A percentile compares a stretch with the other conserved stretches of the same genome.
Evolutionary conservation across 2,888 invertebrate species (phyloP).

Genomic region (Dryobota labecula): DNA sequence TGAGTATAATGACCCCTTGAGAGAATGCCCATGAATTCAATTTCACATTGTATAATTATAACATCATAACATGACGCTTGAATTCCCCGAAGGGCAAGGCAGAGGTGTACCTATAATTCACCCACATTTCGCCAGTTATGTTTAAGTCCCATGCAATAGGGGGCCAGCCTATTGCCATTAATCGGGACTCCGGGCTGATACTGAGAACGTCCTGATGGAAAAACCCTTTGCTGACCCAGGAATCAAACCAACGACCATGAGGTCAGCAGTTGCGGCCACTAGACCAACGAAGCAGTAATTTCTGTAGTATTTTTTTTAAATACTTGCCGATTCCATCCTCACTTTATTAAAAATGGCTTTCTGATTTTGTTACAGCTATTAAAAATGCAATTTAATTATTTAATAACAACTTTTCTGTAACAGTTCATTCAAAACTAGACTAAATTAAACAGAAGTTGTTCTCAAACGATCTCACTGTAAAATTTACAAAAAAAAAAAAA

Average conservation of each 20-base stretch:
- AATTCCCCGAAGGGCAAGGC: too few relatives aligned
- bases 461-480: slow-evolving; percentile 43
- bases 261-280: not conserved
- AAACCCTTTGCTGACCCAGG: not conserved
- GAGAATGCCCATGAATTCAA: too few relatives aligned
- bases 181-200: too few relatives aligned
- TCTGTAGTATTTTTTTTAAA: not conserved
- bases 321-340: not conserved
- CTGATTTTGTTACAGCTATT: not conserved
- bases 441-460: slow-evolving; percentile 54
- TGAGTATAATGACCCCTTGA: too few relatives aligned
- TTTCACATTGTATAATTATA: too few relatives aligned
- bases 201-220: too few relatives aligned
- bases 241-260: not conserved
- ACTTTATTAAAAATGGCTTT: not conserved
- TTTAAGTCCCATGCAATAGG: not conserved
- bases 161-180: not conserved
- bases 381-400: not conserved
- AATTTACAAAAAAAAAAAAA: too few relatives aligned
- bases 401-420: slow-evolving; percentile 7
- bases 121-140: not conserved
- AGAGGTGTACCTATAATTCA: not conserved
- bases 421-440: not conserved
- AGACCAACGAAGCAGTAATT: not conserved
- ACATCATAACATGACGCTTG: too few relatives aligned